These are phyloP conservation scores for Pristionchus japonicus DNA, from an alignment of 2,888 invertebrate species.

Conservation along the genomic window DNA sequence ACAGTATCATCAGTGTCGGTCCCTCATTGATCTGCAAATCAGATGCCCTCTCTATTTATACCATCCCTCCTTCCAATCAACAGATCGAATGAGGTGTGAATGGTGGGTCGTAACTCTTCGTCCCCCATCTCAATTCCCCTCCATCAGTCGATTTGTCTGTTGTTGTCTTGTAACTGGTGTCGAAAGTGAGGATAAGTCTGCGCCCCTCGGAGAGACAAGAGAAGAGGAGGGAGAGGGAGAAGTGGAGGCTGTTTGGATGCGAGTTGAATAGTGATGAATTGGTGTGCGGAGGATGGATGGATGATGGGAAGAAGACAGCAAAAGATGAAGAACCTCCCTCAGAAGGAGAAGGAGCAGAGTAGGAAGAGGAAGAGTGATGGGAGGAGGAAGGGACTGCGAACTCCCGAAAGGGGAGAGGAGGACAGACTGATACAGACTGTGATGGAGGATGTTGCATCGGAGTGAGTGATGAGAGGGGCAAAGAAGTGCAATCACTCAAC, in stretches of 20 bases:
- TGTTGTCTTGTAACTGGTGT: conserved; percentile 24
- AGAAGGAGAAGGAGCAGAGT: background rate
- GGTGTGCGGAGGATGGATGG: conserved; percentile 27
- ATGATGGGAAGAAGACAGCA: conserved; percentile 35
- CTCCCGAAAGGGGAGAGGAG: background rate
- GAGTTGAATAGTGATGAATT: conserved; percentile 35
- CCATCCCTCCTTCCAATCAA: background rate
- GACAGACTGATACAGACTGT: background rate
- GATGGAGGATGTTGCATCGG: background rate
- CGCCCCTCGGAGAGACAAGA: conserved; percentile 5
- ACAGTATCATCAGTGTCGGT: background rate
- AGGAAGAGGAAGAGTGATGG: background rate
- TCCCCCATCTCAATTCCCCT: background rate
- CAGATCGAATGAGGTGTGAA: background rate
- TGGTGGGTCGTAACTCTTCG: background rate
- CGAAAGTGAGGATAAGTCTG: conserved; percentile 25
- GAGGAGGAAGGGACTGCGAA: background rate
- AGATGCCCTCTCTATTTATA: background rate
- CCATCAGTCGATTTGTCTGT: conserved; percentile 26
- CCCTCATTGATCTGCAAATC: background rate
- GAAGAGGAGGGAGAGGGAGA: background rate
- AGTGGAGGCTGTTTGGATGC: background rate
- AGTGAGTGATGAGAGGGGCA: background rate
- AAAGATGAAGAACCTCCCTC: conserved; percentile 21
- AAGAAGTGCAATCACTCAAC: conserved; percentile 8